Evolutionary conservation across 1,140 invertebrate species (phyloP), one percentile per base, ranked within the genome.

Genomic region (Zaprionus taronus): DNA sequence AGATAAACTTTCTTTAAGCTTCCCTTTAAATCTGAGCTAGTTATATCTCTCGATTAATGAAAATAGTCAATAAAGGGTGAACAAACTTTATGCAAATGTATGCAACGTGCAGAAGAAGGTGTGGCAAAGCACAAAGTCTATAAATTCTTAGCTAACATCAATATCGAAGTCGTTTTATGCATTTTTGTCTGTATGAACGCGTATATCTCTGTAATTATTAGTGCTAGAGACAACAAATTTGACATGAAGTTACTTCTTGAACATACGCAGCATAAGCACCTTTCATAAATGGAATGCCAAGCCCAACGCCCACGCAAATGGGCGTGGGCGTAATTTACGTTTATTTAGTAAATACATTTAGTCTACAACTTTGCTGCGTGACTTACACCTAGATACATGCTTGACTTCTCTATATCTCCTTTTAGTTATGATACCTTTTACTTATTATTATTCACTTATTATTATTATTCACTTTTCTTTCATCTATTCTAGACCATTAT

Each of bases 161-260:
- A 44, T n/a, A 7, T 7, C 0, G 2, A 2, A 9, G n/a, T 7
- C 2, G 0, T 41, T 41, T 41, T 41, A 5, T n/a, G 7, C 7
- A n/a, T 1, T 47, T 17, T 20, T 47, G n/a, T 17, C 2, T 44
- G 41, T 44, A 4, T 44, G 41, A 44, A 4, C 41, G 2, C 15
- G n/a, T n/a, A 9, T n/a, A 44, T 0, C n/a, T 44, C n/a, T 9
- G 6, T 7, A 44, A 44, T 7, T 44, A 44, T 1, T 7, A 9
- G 6, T 7, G 41, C n/a, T 17, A 17, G 5, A 44, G 41, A 0
- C 0, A 9, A 0, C 7, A 7, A 41, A n/a, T 6, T 41, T 2
- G 5, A 2, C 5, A 17, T 0, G n/a, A 0, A 44, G 41, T 0
- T 17, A 3, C 7, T 6, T 44, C 0, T 44, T 7, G 1, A 44